Evolutionary conservation across 37 sponge, comb jelly and placozoan species (phyloP).

Genomic region (Aplysina aerophoba): DNA sequence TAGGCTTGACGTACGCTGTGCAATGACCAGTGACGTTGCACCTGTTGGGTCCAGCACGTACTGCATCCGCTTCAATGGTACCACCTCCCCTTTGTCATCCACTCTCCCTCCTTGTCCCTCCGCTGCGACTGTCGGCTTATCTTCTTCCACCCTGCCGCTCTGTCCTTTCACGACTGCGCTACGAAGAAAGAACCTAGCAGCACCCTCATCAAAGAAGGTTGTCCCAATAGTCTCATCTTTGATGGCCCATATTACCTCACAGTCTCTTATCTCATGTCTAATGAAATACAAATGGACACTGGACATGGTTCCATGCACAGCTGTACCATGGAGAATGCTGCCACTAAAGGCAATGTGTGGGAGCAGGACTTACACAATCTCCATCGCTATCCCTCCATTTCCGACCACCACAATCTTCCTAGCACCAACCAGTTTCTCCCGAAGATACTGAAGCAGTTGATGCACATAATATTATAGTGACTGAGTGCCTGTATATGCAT

Average conservation of each 20-base stretch:
- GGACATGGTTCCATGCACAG: no score
- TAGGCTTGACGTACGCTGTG: no score
- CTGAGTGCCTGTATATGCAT: neutral
- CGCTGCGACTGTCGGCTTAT: neutral
- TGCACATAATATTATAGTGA: neutral
- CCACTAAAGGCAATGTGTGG: neutral
- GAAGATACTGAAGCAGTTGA: constrained; percentile 63
- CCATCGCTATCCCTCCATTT: constrained; percentile 98
- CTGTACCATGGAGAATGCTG: no score
- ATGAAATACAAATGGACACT: neutral
- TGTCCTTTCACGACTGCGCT: constrained; percentile 26
- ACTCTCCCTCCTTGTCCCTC: neutral
- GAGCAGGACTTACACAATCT: constrained; percentile 82
- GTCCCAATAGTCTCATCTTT: constrained; percentile 84
- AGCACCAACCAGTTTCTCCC: constrained; percentile 63
- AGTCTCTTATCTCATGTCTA: constrained; percentile 78
- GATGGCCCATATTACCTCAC: constrained; percentile 93
- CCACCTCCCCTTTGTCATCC: neutral
- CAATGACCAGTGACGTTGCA: no score
- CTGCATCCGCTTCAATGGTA: constrained; percentile 69
- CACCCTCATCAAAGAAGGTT: constrained; percentile 94
- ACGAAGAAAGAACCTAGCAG: constrained; percentile 91
- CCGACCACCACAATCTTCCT: constrained; percentile 88
- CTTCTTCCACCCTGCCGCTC: neutral
- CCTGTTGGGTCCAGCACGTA: constrained; percentile 67